These are phyloP conservation scores for Falco peregrinus DNA, from an alignment of 2,797 vertebrate species.

Conservation along the genomic window DNA sequence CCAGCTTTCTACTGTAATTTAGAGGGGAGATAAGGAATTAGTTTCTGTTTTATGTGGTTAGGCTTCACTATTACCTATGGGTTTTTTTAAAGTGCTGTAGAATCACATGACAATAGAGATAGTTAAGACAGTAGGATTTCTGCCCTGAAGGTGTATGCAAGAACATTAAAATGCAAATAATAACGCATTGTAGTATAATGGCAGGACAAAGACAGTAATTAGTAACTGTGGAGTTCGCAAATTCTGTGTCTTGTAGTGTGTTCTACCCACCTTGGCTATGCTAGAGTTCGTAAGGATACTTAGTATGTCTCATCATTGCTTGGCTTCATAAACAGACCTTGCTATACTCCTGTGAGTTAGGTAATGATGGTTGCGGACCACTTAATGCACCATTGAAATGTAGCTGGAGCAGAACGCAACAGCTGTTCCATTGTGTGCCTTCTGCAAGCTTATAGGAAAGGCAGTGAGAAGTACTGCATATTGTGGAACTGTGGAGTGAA, in stretches of 20 bases:
- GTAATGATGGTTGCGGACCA: conserved; percentile 1
- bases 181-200: background rate
- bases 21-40: background rate
- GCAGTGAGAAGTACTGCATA: background rate
- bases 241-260: background rate
- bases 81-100: background rate
- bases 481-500: background rate
- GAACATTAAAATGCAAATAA: conserved; percentile 29
- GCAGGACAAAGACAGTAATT: conserved; percentile 11
- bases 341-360: background rate
- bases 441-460: conserved; percentile 2
- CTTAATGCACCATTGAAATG: conserved; percentile 9
- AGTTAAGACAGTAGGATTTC: conserved; percentile 20
- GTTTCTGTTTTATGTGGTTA: background rate
- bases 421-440: background rate
- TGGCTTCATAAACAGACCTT: background rate
- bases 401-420: conserved; percentile 2
- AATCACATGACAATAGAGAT: background rate
- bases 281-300: background rate
- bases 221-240: conserved; percentile 1
- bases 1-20: background rate
- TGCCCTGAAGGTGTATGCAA: background rate
- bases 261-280: background rate
- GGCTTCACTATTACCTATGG: background rate
- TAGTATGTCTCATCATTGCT: background rate